These are phyloP conservation scores for Chloebia gouldiae DNA, from an alignment of 2,113 vertebrate genomes.

Conservation along the genomic window DNA sequence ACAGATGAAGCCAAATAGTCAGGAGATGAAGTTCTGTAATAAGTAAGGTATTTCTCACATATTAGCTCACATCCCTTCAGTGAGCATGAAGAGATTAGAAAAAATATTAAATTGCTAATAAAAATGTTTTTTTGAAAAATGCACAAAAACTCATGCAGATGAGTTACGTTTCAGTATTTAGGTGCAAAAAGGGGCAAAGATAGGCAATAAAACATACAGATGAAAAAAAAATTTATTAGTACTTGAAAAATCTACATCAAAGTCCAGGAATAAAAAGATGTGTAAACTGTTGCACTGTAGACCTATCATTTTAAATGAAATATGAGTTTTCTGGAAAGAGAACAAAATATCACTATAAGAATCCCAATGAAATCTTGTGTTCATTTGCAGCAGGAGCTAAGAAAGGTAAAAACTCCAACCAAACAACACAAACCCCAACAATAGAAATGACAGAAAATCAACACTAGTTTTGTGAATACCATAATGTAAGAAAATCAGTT, in stretches of 20 bases:
- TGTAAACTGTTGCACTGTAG: background rate
- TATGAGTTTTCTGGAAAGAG: background rate
- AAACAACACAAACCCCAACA: background rate
- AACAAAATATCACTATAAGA: background rate
- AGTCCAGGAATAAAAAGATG: background rate
- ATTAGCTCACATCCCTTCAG: background rate
- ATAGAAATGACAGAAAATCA: background rate
- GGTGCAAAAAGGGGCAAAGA: background rate
- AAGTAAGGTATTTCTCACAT: background rate
- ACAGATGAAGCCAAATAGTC: background rate
- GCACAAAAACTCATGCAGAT: background rate
- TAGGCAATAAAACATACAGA: background rate
- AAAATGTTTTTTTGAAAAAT: background rate
- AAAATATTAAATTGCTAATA: background rate
- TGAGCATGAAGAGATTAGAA: background rate
- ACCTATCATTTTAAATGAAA: background rate
- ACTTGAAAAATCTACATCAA: background rate
- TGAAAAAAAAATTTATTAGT: background rate
- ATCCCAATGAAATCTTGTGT: background rate
- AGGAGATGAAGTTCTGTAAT: background rate
- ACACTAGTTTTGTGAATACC: background rate
- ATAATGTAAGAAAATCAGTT: background rate
- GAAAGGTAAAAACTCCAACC: background rate
- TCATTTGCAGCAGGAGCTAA: background rate
- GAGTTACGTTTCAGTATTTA: background rate